phyloP scores from a whole-genome alignment of 2,797 vertebrate genomes.

The Ceyx erithaca region DNA sequence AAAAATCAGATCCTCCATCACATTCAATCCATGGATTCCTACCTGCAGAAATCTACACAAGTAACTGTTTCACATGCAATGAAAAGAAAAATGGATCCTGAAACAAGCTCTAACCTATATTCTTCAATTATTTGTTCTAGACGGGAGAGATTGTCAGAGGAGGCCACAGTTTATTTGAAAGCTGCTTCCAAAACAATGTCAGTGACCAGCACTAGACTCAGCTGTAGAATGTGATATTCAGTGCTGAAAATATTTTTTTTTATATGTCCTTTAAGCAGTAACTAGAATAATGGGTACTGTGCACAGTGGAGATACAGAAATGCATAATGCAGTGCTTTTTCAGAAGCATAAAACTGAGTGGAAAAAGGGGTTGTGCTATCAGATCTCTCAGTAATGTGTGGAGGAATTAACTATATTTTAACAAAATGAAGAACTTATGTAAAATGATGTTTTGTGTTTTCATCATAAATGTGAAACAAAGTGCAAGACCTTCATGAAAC shows the following conservation, averaged over 20 bases:
- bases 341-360: background rate
- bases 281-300: background rate
- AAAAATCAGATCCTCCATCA: background rate
- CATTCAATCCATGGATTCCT: background rate
- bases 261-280: background rate
- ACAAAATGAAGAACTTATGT: conserved; percentile 1
- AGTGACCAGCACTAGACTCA: background rate
- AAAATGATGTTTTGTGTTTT: conserved; percentile 18
- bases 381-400: background rate
- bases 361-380: background rate
- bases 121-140: background rate
- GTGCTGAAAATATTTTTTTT: background rate
- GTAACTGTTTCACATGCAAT: background rate
- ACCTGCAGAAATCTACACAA: background rate
- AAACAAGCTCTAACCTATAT: background rate
- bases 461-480: background rate
- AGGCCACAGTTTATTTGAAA: background rate
- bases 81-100: background rate
- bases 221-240: background rate
- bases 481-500: background rate
- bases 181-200: background rate
- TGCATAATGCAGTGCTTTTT: background rate
- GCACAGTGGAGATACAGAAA: background rate
- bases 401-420: background rate
- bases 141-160: background rate